Base-by-base conservation (phyloP, 2,797 vertebrate species). In the Trichosurus vulpecula region DNA sequence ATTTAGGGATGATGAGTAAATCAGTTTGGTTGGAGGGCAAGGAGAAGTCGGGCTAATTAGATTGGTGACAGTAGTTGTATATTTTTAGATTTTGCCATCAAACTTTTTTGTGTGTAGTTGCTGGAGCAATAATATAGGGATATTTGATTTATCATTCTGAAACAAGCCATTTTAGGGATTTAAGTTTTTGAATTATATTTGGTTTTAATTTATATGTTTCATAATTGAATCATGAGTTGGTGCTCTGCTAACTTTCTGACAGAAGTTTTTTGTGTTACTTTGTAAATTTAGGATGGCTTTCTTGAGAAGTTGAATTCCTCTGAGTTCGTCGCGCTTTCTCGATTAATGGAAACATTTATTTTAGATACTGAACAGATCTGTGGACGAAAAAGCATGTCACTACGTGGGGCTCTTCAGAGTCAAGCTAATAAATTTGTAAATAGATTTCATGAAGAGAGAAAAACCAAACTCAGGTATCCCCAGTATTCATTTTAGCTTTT, bases 341-440 rank as follows among this genome's bases (percentile, higher is more conserved):
- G 98, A 97, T 98, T 99, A 47, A 99, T 99, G 98, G 99, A 99
- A 98, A 97, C 96, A 0, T 99, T 99, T 66, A 99, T 99, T 94
- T 96, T 98, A 90, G 99, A 99, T 95, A 99, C 99, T 0, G 99
- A 99, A 98, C 99, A 99, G 96, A 98, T 99, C 97, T 99, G 99
- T 25, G 99, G 99, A 98, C 98, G 99, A 95, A 99, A 99, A 97
- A 99, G 99, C 51, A 99, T 99, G 97, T 99, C 99, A 91, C 98
- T 99, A 97, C 97, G 99, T 98, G 99, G 99, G 97, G 99, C 99
- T 41, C 99, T 99, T 96, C 99, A 99, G 98, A 99, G 99, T 96
- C 99, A 99, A 98, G 99, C 99, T 97, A 99, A 99, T 97, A 99
- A 99, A 98, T 99, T 99, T 96, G 99, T 99, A 91, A 99, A 99